phyloP scores from a whole-genome alignment of 1,140 invertebrate genomes.

The Arctopsyche grandis region DNA sequence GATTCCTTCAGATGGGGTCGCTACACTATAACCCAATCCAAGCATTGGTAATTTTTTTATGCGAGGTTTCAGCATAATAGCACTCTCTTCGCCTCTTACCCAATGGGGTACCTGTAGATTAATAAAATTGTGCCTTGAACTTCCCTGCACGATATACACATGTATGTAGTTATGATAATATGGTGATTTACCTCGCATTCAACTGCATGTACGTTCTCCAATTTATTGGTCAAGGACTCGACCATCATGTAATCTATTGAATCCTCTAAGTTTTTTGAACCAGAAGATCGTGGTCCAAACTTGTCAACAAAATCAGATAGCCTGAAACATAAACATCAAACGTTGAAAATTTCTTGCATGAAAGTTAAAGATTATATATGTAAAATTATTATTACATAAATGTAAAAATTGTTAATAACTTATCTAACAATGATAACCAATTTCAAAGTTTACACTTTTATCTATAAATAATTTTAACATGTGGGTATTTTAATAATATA shows the following conservation, averaged over 20 bases:
- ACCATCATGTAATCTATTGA: constrained; percentile 75
- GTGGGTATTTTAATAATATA: too few relatives aligned
- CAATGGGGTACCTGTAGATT: constrained; percentile 44
- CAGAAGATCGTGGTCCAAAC: constrained; percentile 73
- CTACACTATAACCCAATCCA: constrained; percentile 72
- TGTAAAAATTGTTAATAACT: too few relatives aligned
- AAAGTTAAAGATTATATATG: too few relatives aligned
- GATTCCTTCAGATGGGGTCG: constrained; percentile 71
- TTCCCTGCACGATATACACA: background rate
- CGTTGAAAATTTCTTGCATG: too few relatives aligned
- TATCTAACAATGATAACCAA: background rate
- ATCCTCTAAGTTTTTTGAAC: constrained; percentile 70
- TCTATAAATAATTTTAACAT: too few relatives aligned
- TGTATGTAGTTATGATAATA: background rate
- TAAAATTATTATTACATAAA: too few relatives aligned
- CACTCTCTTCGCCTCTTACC: constrained; percentile 70
- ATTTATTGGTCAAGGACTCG: constrained; percentile 61
- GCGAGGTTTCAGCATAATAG: constrained; percentile 67
- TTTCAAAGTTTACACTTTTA: background rate
- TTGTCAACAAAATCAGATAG: constrained; percentile 73
- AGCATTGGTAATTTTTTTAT: constrained; percentile 65
- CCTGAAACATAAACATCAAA: constrained; percentile 56
- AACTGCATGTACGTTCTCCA: constrained; percentile 70
- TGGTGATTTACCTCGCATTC: constrained; percentile 46
- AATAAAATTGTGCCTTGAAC: background rate